Evolutionary conservation across 1,140 invertebrate species (phyloP), one percentile per base, ranked within the genome.

Genomic region (Pinna nobilis): DNA sequence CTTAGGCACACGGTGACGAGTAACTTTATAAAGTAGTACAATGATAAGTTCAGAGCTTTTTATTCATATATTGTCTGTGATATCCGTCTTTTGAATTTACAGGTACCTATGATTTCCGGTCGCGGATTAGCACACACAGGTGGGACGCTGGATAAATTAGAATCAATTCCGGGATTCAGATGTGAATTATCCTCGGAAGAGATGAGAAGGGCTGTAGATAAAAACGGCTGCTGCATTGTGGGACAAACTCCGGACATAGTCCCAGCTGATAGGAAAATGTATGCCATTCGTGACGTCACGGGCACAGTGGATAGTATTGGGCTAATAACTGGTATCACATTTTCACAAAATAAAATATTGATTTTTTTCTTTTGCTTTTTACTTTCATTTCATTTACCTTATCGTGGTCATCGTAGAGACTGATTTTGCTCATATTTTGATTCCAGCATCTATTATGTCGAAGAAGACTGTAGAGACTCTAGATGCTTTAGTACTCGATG

Each of bases 131-230:
- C 81, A 5, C 87, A 90, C 71, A 92, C 92, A 4, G 92, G 92
- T 30, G 92, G 92, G 9, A 93, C 92, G 3, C 79, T 93, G 30
- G 92, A 93, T 72, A 93, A 93, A 82, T 79, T 93, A n/a, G 92
- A 93, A 83, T 89, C 91, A n/a, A 92, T 93, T 64, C 91, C 91
- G 33, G 91, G 91, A 7, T 90, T 89, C 70, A 61, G 20, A 15
- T 35, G 28, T 18, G 15, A 6, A 5, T 39, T 63, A 11, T 20
- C 15, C 32, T 3, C 13, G 0, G 25, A 47, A 33, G 28, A 50
- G 4, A 20, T 70, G 2, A 33, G 35, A 37, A 0, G 18, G 13
- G 71, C 70, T 20, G 88, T 90, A 1, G 65, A 77, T 6, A 70
- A 84, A 18, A 87, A 89, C 9, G 92, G 92, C 0, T 91, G 91